Base-by-base conservation (phyloP, 2,888 invertebrate species). In the Heliconius charithonia region DNA sequence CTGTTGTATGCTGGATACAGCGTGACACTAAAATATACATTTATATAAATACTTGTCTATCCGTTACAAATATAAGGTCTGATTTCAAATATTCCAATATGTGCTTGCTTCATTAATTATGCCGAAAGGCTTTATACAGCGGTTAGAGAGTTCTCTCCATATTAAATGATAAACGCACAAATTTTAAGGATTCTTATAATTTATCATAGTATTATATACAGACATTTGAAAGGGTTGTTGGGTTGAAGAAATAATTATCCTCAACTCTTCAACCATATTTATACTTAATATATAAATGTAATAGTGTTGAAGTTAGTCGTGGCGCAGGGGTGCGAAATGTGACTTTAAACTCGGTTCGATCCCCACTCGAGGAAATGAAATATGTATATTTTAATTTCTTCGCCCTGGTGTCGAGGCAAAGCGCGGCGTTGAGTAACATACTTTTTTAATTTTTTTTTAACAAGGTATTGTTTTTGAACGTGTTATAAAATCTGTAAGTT, bases 101-200 rank as follows among this genome's bases (percentile, higher is more conserved):
- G 0, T 4, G 3, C 29, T 56, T 56, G 27, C 32, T 71, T 29
- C 56, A 29, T 72, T 72, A 72, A 72, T 72, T 72, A 72, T 32
- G 59, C 32, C 72, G 25, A 59, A 9, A 32, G 10, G 59, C 59
- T 16, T 59, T 59, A n/a, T 56, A 32, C 56, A 29, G n/a, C 7
- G 59, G 32, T 37, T 37, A 16, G 16, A n/a, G 16, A 37, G n/a
- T 59, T 72, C 32, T 19, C n/a, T 59, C 25, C 25, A 25, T 59
- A 29, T 32, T 19, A 72, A 59, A 72, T 72, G 22, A 59, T 32
- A n/a, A 16, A 13, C 72, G n/a, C 37, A 41, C 67, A 69, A 41
- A 69, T 72, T 71, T 27, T 72, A 59, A 32, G 9, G 51, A 22
- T 29, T 29, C 71, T 32, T 59, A 72, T 32, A 71, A 56, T 51